These are phyloP conservation scores for Patagioenas fasciata DNA, from an alignment of 2,113 vertebrate genomes.

Conservation along the genomic window DNA sequence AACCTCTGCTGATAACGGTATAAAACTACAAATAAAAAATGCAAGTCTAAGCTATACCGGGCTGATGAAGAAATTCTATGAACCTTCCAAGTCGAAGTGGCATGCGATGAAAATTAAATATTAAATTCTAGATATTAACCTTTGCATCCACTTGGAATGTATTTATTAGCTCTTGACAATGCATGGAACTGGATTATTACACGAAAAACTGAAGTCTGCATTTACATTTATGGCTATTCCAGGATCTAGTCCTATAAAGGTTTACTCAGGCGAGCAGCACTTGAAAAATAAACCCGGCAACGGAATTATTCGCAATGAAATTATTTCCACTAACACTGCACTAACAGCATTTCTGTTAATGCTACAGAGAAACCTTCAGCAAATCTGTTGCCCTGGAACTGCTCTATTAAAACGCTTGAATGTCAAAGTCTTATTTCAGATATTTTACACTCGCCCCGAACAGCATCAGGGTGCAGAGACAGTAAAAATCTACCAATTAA, in stretches of 20 bases:
- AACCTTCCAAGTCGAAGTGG: neutral
- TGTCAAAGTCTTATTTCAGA: neutral
- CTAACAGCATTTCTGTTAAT: slow-evolving; percentile 1
- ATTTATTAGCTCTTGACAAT: neutral
- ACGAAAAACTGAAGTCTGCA: neutral
- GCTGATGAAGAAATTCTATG: neutral
- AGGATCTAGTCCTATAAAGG: neutral
- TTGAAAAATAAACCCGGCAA: slow-evolving; percentile 39
- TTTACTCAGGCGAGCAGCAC: neutral
- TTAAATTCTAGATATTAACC: neutral
- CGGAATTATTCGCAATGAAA: slow-evolving; percentile 28
- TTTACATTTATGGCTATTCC: neutral
- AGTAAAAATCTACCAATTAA: neutral
- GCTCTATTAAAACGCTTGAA: neutral
- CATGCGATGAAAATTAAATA: neutral
- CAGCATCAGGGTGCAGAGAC: neutral
- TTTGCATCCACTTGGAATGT: neutral
- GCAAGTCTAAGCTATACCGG: neutral
- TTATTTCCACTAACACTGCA: slow-evolving; percentile 33
- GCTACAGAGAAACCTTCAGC: slow-evolving; percentile 2
- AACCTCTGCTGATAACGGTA: neutral
- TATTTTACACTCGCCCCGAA: neutral
- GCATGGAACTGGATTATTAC: neutral
- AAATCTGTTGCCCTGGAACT: neutral
- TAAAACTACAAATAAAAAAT: neutral